Percentiles rank a stretch among this genome's conserved stretches.
These are phyloP conservation scores for Archips crataeganus DNA, from an alignment of 2,888 invertebrate genomes.

Conservation along the genomic window DNA sequence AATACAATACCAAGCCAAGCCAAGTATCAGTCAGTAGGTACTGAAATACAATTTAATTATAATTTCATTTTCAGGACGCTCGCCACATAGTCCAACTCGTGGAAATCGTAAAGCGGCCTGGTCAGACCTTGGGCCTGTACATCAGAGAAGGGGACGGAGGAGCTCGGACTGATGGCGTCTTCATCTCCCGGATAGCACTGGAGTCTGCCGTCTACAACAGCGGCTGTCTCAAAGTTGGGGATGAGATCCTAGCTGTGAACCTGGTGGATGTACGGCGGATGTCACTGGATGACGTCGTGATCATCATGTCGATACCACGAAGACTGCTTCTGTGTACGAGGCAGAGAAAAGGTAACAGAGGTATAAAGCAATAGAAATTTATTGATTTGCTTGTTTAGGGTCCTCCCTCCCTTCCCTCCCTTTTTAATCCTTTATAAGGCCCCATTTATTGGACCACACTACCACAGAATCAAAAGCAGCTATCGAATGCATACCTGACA, in stretches of 20 bases:
- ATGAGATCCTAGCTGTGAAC: constrained; percentile 99
- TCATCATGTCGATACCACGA: constrained; percentile 99
- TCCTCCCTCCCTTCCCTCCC: too few relatives aligned
- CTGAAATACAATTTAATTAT: too few relatives aligned
- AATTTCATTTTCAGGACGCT: constrained; percentile 83
- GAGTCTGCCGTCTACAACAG: constrained; percentile 99
- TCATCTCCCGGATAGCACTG: constrained; percentile 96
- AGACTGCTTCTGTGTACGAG: constrained; percentile 97
- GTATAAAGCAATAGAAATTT: constrained; percentile 12
- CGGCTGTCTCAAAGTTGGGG: constrained; percentile 98
- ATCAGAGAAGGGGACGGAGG: constrained; percentile 99
- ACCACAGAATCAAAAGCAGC: too few relatives aligned
- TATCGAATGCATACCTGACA: too few relatives aligned
- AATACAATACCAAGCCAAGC: too few relatives aligned
- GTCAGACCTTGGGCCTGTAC: constrained; percentile 98
- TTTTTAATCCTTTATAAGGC: too few relatives aligned
- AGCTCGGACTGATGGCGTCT: constrained; percentile 97
- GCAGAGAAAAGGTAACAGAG: constrained; percentile 88
- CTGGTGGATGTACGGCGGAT: constrained; percentile 98
- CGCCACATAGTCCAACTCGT: constrained; percentile 95
- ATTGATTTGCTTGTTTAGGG: neutral
- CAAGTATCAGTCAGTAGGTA: too few relatives aligned
- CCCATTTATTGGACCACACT: too few relatives aligned
- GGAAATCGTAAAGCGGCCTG: constrained; percentile 99
- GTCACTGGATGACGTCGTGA: constrained; percentile 99